These are phyloP conservation scores for Lepidocyrtoides sp. DNA, from an alignment of 2,888 invertebrate species.

Conservation along the genomic window DNA sequence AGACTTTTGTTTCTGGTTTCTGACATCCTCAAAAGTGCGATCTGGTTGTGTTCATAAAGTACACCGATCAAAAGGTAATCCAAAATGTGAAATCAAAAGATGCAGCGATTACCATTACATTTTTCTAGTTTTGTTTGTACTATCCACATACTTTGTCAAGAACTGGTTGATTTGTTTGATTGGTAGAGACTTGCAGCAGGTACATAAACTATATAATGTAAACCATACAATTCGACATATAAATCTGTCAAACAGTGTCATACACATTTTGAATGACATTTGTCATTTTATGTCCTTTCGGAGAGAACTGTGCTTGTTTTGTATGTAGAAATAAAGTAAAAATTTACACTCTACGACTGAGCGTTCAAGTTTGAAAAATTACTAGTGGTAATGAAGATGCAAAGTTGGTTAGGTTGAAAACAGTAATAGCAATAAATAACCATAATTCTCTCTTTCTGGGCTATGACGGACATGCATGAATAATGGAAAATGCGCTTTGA, in stretches of 20 bases:
- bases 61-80: not conserved
- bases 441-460: not conserved
- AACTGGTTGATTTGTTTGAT: not conserved
- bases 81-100: not conserved
- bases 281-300: not conserved
- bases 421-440: not conserved
- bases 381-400: not conserved
- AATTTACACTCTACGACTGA: not conserved
- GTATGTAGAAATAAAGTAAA: not conserved
- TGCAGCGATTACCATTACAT: not conserved
- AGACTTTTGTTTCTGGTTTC: slow-evolving; percentile 49
- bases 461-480: too few relatives aligned
- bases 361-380: not conserved
- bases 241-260: slow-evolving; percentile 11
- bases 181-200: not conserved
- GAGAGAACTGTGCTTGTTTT: not conserved
- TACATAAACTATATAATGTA: not conserved
- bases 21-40: not conserved
- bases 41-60: not conserved
- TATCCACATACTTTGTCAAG: not conserved
- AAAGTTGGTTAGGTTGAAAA: not conserved
- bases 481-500: too few relatives aligned
- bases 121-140: not conserved
- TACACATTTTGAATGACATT: not conserved
- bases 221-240: not conserved